Conservation (phyloP, 2,797 vertebrate genomes). For the Rhinophrynus dorsalis region DNA sequence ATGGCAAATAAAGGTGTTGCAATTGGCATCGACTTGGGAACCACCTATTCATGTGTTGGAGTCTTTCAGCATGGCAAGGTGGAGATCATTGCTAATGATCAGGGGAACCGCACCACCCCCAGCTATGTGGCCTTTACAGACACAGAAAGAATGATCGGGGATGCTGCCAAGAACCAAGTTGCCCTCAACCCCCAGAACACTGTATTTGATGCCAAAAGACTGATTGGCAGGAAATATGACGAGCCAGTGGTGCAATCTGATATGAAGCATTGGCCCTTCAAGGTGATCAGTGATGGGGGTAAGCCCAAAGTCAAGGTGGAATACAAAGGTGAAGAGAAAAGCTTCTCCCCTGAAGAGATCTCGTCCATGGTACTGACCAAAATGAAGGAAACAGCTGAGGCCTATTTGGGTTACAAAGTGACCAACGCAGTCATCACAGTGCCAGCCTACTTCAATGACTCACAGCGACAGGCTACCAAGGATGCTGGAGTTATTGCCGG, state of each 20-base stretch:
- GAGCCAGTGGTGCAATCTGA: slow-evolving; percentile 85
- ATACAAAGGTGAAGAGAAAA: slow-evolving; percentile 84
- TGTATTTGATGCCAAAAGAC: slow-evolving; percentile 88
- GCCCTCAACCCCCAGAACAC: slow-evolving; percentile 89
- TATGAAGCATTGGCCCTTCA: slow-evolving; percentile 91
- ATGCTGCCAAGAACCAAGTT: slow-evolving; percentile 90
- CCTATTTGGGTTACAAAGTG: slow-evolving; percentile 80
- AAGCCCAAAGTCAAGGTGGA: slow-evolving; percentile 86
- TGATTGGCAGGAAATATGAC: slow-evolving; percentile 85
- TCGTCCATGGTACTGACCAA: slow-evolving; percentile 90
- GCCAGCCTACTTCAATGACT: slow-evolving; percentile 89
- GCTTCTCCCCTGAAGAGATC: slow-evolving; percentile 85
- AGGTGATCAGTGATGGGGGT: slow-evolving; percentile 77
- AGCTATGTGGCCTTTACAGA: slow-evolving; percentile 90
- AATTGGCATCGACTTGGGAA: slow-evolving; percentile 49
- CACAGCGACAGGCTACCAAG: slow-evolving; percentile 56
- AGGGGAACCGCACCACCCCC: slow-evolving; percentile 80
- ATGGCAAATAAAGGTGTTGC: slow-evolving; percentile 57
- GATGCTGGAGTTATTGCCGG: slow-evolving; percentile 43
- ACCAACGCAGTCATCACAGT: slow-evolving; percentile 84
- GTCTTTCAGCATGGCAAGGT: slow-evolving; percentile 51
- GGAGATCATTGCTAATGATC: slow-evolving; percentile 50
- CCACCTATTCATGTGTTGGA: slow-evolving; percentile 49
- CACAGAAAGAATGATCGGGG: slow-evolving; percentile 83
- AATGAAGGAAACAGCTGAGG: slow-evolving; percentile 90